Evolutionary conservation across 2,113 vertebrate species (phyloP), one percentile per base, ranked within the genome.

Genomic region (Ceyx margarethae): DNA sequence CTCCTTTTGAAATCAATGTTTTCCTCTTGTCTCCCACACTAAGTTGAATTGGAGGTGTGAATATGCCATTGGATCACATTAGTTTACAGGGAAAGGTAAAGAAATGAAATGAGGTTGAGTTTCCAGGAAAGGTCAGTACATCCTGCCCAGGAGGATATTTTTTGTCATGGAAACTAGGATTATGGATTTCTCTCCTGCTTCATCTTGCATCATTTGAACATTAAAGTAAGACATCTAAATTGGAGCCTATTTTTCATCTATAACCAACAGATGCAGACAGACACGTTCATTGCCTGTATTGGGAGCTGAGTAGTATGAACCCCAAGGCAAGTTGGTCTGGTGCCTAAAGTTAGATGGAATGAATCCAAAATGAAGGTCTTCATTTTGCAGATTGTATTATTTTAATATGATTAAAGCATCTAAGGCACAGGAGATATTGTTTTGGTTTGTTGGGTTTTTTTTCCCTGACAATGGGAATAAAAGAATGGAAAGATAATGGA

Each of bases 381-480:
- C 60, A 89, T 95, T 93, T 89, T 96, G 18, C 67, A 91, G 58
- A 79, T 73, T 79, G 54, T 43, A 85, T 89, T 90, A 73, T 94
- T 93, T 94, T 90, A 93, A 85, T 91, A 81, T 45, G 74, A 93
- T 95, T 93, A 96, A 94, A 90, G 33, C 37, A 93, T 88, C 74
- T 81, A 94, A 79, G 33, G 18, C 58, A 87, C 29, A 69, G 58
- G 33, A 33, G 33, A 33, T 17, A 37, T 37, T 37, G 37, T 37
- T 37, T 37, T 37, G 37, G 37, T 37, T 37, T 37, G 37, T 37
- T 37, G 35, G 13, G 62, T 31, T 29, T 92, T 84, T 87, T 48
- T 84, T 92, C 61, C 37, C 37, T 65, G 20, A 89, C 42, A 93
- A 82, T 15, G 19, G 17, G 31, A 65, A 81, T 83, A 79, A 85